Evolutionary conservation across 1,140 invertebrate species (phyloP).

Genomic region (Bombus affinis): DNA sequence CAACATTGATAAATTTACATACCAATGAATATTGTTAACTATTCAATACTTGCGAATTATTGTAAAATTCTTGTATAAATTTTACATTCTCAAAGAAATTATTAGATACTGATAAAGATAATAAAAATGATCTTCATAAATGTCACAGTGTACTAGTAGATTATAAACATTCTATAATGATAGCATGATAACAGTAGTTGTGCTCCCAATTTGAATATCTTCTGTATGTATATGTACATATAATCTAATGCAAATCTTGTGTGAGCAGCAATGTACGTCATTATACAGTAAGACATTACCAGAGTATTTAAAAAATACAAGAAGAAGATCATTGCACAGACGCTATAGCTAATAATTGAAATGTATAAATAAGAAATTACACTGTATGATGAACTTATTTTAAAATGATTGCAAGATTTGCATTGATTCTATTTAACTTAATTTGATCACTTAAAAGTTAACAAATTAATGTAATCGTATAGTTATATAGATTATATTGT

Average conservation of each 20-base stretch:
- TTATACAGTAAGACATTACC: conserved; percentile 29
- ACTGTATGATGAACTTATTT: conserved; percentile 12
- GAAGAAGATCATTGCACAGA: background rate
- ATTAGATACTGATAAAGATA: background rate
- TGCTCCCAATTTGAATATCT: conserved; percentile 60
- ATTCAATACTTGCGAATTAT: background rate
- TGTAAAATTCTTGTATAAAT: background rate
- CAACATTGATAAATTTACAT: background rate
- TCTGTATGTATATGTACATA: conserved; percentile 77
- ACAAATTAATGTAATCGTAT: conserved; percentile 59
- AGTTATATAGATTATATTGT: conserved; percentile 55
- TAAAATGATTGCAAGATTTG: conserved; percentile 32
- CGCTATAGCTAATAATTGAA: conserved; percentile 11
- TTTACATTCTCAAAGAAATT: conserved; percentile 3
- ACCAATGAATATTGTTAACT: background rate
- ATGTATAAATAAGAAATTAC: conserved; percentile 3
- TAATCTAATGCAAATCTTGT: conserved; percentile 66
- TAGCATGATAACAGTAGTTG: conserved; percentile 58
- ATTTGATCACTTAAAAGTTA: conserved; percentile 51
- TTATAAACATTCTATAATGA: conserved; percentile 46
- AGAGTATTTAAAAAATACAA: background rate
- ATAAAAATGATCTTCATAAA: conserved; percentile 36
- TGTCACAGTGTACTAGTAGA: conserved; percentile 4
- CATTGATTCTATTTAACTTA: conserved; percentile 49
- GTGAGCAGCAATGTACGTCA: conserved; percentile 35